Conservation (phyloP, 2,797 vertebrate genomes). For the Lophotriccus pileatus region DNA sequence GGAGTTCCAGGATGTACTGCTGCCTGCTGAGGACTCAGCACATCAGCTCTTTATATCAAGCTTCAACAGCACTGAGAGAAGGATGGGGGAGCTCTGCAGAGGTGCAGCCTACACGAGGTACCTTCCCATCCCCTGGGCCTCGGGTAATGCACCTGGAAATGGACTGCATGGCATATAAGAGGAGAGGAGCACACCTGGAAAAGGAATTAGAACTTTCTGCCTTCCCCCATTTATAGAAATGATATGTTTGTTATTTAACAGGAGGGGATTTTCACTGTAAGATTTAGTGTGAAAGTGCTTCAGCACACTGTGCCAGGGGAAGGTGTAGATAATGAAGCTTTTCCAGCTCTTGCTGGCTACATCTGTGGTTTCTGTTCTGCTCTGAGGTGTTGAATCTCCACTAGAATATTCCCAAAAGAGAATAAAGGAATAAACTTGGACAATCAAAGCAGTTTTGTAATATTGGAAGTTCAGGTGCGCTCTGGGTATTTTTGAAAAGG, state of each 20-base stretch:
- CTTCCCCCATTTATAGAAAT: not conserved
- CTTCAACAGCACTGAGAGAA: not conserved
- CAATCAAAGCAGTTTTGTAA: not conserved
- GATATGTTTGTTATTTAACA: not conserved
- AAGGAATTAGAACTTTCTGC: not conserved
- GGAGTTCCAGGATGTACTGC: not conserved
- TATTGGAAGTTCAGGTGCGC: not conserved
- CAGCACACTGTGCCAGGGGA: slow-evolving; percentile 66
- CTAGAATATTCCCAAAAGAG: not conserved
- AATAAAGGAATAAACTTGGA: not conserved
- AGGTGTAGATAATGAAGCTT: slow-evolving; percentile 73
- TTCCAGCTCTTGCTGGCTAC: slow-evolving; percentile 70
- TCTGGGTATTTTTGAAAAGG: not conserved
- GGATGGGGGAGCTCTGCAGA: not conserved
- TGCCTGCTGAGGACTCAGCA: not conserved
- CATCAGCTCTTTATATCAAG: not conserved
- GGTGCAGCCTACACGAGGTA: not conserved
- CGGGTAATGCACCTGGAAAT: not conserved
- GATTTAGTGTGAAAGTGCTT: slow-evolving; percentile 54
- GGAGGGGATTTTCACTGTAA: not conserved
- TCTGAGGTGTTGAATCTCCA: slow-evolving; percentile 60
- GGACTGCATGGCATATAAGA: not conserved
- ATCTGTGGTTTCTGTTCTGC: slow-evolving; percentile 70
- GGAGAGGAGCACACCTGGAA: not conserved
- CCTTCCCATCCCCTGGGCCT: not conserved